phyloP scores from a whole-genome alignment of 2,113 vertebrate genomes.

The Tympanuchus pallidicinctus region DNA sequence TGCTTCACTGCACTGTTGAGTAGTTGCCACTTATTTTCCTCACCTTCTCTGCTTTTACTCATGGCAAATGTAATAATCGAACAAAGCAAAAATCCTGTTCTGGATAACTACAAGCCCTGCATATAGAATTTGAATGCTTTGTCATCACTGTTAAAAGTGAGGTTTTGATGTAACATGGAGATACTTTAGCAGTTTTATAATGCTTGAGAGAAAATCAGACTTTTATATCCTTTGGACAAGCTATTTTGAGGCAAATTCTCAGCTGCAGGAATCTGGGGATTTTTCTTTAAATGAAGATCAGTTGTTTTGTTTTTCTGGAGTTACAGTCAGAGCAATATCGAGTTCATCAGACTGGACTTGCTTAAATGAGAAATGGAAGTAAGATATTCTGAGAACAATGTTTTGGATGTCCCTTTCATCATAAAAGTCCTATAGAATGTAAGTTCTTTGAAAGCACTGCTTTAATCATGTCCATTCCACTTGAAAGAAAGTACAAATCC shows the following conservation, averaged over 20 bases:
- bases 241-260: not conserved
- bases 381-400: not conserved
- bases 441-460: rapidly evolving
- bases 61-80: not conserved
- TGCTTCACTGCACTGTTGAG: not conserved
- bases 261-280: not conserved
- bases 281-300: not conserved
- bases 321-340: not conserved
- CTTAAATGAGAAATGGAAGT: not conserved
- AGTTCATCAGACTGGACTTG: not conserved
- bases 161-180: not conserved
- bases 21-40: not conserved
- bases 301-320: not conserved
- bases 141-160: not conserved
- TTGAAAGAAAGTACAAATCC: not conserved
- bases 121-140: not conserved
- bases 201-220: not conserved
- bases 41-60: not conserved
- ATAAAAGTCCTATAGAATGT: not conserved
- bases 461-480: not conserved
- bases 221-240: not conserved
- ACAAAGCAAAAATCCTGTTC: not conserved
- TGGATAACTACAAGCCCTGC: not conserved
- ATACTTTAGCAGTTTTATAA: not conserved
- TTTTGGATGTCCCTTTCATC: not conserved